phyloP scores from a whole-genome alignment of 2,113 vertebrate species.

The Gallinago jamesoni region DNA sequence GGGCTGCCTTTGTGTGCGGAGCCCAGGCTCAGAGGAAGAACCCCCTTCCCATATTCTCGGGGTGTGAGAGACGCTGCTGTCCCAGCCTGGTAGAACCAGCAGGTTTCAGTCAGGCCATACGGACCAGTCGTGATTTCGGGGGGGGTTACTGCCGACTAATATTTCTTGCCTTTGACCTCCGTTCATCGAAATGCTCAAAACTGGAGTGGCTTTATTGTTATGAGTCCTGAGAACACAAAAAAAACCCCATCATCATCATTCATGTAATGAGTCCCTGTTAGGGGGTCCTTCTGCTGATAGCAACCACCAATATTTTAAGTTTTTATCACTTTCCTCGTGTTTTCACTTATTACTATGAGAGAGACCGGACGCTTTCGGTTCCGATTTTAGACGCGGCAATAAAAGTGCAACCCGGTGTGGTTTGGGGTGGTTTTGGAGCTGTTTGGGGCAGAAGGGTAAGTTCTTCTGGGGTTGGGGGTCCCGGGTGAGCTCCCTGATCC shows the following conservation, averaged over 20 bases:
- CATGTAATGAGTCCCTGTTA: background rate
- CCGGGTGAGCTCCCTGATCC: background rate
- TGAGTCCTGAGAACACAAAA: background rate
- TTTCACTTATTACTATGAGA: rapidly evolving
- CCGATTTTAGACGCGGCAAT: rapidly evolving
- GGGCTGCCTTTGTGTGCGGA: background rate
- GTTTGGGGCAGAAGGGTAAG: background rate
- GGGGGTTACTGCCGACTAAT: background rate
- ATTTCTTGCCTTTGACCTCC: rapidly evolving
- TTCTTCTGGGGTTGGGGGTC: background rate
- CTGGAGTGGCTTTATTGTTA: background rate
- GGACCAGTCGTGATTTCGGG: too few relatives aligned
- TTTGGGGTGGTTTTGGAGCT: background rate
- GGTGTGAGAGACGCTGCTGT: background rate
- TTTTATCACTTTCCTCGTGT: background rate
- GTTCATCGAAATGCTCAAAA: rapidly evolving
- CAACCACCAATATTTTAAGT: rapidly evolving
- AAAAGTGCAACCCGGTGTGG: rapidly evolving
- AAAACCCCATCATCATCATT: too few relatives aligned
- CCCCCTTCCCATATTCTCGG: background rate
- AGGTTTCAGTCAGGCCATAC: rapidly evolving
- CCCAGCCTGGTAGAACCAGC: rapidly evolving
- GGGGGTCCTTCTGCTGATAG: background rate
- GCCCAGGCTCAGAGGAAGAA: background rate
- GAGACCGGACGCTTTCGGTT: background rate